A percentile compares a stretch with the other conserved stretches of the same genome.
phyloP scores from a whole-genome alignment of 2,888 invertebrate species.

The Kryphioiulus occultus region DNA sequence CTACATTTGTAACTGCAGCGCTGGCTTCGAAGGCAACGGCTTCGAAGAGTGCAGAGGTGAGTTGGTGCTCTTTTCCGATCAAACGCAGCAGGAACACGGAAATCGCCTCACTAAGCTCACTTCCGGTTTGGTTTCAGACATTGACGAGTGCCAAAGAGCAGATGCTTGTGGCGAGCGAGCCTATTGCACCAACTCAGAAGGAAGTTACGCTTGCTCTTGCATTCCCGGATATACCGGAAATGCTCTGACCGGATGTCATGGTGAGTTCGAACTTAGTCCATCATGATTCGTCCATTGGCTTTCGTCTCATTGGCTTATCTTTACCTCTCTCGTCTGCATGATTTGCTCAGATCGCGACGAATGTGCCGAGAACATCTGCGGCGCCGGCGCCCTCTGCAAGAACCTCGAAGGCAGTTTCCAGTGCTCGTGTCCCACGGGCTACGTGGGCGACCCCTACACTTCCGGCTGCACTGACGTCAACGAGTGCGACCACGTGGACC shows the following conservation, averaged over 20 bases:
- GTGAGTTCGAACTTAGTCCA: constrained; percentile 60
- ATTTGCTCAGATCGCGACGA: constrained; percentile 58
- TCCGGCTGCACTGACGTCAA: constrained; percentile 78
- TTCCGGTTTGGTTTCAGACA: constrained; percentile 68
- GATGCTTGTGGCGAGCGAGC: constrained; percentile 83
- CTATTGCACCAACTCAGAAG: constrained; percentile 79
- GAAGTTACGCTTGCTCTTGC: constrained; percentile 84
- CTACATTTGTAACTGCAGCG: constrained; percentile 91
- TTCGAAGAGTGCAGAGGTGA: constrained; percentile 84
- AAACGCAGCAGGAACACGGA: too few relatives aligned
- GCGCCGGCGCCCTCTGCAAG: constrained; percentile 78
- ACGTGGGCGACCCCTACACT: constrained; percentile 77
- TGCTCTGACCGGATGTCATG: constrained; percentile 71
- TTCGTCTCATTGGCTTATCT: too few relatives aligned
- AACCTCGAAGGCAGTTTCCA: constrained; percentile 80
- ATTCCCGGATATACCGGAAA: constrained; percentile 83
- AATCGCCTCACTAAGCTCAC: too few relatives aligned
- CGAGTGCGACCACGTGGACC: constrained; percentile 74
- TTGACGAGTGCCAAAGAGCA: constrained; percentile 85
- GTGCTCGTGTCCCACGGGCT: constrained; percentile 84
- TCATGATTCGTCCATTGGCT: not conserved
- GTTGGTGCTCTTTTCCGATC: constrained; percentile 55
- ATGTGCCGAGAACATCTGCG: constrained; percentile 72
- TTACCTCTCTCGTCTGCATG: too few relatives aligned
- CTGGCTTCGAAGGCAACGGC: constrained; percentile 90